phyloP scores from a whole-genome alignment of 2,797 vertebrate genomes.

The Gouania willdenowi region DNA sequence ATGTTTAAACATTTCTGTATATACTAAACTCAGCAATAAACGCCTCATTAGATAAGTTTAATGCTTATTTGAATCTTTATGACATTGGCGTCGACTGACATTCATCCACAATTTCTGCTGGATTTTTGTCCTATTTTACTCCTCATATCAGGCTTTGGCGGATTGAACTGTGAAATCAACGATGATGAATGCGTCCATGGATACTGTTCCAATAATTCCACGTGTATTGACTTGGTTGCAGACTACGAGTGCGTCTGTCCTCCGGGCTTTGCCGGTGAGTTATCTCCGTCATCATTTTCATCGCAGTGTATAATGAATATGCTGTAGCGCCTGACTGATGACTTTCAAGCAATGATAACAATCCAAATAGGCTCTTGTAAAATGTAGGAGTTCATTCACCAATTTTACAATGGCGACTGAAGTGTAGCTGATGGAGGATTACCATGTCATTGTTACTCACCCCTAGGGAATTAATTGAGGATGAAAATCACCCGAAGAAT shows the following conservation, averaged over 20 bases:
- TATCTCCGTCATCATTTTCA: conserved; percentile 53
- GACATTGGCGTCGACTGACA: conserved; percentile 31
- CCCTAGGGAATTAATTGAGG: no score
- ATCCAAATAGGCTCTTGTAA: conserved; percentile 12
- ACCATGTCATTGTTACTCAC: conserved; percentile 11
- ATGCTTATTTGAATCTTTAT: conserved; percentile 36
- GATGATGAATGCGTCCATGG: conserved; percentile 73
- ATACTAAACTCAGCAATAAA: conserved; percentile 5
- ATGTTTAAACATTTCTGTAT: no score
- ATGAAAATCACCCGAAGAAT: no score
- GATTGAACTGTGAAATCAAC: conserved; percentile 76
- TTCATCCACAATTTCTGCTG: conserved; percentile 26
- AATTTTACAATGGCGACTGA: conserved; percentile 10
- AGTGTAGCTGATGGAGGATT: conserved; percentile 6
- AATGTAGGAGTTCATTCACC: conserved; percentile 9
- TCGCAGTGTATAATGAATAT: conserved; percentile 35
- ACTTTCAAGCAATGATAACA: conserved; percentile 23
- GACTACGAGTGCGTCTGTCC: conserved; percentile 76
- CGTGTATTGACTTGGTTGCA: conserved; percentile 73
- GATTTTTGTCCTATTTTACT: conserved; percentile 28
- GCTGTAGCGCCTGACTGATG: conserved; percentile 39
- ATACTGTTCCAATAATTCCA: conserved; percentile 77
- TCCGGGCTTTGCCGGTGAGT: conserved; percentile 72
- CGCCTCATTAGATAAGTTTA: conserved; percentile 23
- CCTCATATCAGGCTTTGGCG: conserved; percentile 62